phyloP scores from a whole-genome alignment of 2,888 invertebrate species.

The Caenorhabditis sp. region DNA sequence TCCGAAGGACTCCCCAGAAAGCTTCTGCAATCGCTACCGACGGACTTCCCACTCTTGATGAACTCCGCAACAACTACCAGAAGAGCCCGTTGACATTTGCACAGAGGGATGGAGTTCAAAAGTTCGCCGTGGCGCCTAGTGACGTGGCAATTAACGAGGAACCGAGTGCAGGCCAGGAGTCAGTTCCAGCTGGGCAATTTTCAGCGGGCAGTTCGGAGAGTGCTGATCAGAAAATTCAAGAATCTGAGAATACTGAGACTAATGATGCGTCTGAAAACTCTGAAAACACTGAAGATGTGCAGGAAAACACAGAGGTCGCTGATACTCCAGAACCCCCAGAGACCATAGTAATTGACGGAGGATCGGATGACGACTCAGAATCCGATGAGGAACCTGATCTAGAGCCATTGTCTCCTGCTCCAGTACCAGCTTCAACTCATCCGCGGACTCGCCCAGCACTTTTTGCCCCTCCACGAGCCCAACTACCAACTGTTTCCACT shows the following conservation, averaged over 20 bases:
- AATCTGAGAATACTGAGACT: not conserved
- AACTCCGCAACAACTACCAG: conserved; percentile 34
- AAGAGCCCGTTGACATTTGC: conserved; percentile 38
- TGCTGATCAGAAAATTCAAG: not conserved
- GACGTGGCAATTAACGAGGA: conserved; percentile 43
- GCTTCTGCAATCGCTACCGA: conserved; percentile 22
- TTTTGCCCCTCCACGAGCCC: conserved; percentile 48
- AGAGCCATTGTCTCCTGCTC: not conserved
- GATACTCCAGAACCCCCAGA: not conserved
- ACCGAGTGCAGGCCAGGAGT: not conserved
- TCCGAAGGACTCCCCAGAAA: conserved; percentile 46
- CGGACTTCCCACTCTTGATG: conserved; percentile 43
- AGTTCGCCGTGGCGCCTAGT: conserved; percentile 55
- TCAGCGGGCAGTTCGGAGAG: not conserved
- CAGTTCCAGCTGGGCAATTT: not conserved
- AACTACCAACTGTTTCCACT: conserved; percentile 22
- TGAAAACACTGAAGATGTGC: not conserved
- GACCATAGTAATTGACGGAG: conserved; percentile 9
- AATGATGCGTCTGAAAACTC: not conserved
- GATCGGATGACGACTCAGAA: conserved; percentile 14
- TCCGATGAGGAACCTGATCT: not conserved
- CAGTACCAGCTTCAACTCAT: not conserved
- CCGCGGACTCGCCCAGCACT: conserved; percentile 3
- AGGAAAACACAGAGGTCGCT: not conserved
- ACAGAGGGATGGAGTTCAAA: conserved; percentile 30